Evolutionary conservation across 2,797 vertebrate species (phyloP).

Genomic region (Neosilurus hyrtlii): DNA sequence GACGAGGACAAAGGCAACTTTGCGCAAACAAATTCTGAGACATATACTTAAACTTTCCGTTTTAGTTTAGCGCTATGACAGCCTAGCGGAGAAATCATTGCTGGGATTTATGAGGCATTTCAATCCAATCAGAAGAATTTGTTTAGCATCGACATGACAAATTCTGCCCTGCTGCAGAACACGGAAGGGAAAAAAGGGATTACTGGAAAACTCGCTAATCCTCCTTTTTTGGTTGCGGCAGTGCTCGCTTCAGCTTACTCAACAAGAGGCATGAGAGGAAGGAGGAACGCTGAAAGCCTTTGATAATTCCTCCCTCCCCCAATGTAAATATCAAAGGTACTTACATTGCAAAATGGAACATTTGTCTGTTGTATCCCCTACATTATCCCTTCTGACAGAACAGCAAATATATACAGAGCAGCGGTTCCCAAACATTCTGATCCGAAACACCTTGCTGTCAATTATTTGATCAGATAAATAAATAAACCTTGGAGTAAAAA

Average conservation of each 20-base stretch:
- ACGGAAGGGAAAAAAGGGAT: slow-evolving; percentile 48
- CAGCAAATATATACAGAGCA: not conserved
- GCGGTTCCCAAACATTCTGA: not conserved
- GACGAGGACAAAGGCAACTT: not conserved
- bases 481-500: not conserved
- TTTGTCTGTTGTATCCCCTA: slow-evolving; percentile 16
- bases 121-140: slow-evolving; percentile 5
- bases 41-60: not conserved
- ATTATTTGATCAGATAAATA: slow-evolving; percentile 8
- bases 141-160: slow-evolving; percentile 40
- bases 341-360: slow-evolving; percentile 39
- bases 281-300: slow-evolving; percentile 41
- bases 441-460: not conserved
- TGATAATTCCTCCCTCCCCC: slow-evolving; percentile 36
- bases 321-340: slow-evolving; percentile 39
- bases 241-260: slow-evolving; percentile 19
- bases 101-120: slow-evolving; percentile 18
- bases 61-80: not conserved
- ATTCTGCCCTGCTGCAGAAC: slow-evolving; percentile 43
- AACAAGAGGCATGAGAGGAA: slow-evolving; percentile 24
- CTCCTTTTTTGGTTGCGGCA: slow-evolving; percentile 37
- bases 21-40: not conserved
- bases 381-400: slow-evolving; percentile 11
- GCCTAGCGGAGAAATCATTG: not conserved
- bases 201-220: slow-evolving; percentile 50